These are phyloP conservation scores for Psophia crepitans DNA, from an alignment of 2,113 vertebrate species.

Conservation along the genomic window DNA sequence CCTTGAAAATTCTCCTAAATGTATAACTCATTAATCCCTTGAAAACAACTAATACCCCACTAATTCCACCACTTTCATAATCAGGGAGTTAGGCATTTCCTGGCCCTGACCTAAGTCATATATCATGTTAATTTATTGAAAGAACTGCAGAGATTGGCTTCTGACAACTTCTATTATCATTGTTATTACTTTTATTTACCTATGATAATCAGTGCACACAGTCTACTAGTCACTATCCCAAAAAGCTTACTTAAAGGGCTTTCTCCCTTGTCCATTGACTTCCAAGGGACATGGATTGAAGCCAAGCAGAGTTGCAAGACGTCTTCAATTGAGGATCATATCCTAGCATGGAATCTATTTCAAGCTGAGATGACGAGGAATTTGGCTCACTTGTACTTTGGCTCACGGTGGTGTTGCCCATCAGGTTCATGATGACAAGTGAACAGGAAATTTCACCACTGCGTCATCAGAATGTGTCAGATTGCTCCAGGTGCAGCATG, in stretches of 20 bases:
- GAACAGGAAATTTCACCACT: conserved; percentile 39
- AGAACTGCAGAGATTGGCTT: background rate
- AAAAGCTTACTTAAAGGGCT: background rate
- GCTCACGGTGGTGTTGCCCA: background rate
- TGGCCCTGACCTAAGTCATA: background rate
- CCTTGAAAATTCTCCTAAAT: conserved; percentile 10
- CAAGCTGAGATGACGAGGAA: background rate
- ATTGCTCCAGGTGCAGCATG: background rate
- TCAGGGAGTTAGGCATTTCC: background rate
- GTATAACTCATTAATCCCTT: background rate
- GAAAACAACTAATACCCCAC: background rate
- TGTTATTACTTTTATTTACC: background rate
- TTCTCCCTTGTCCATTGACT: background rate
- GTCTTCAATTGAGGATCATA: background rate
- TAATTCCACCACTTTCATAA: background rate
- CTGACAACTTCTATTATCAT: background rate
- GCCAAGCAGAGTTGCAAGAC: background rate
- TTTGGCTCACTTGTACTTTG: conserved; percentile 16
- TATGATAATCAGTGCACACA: background rate
- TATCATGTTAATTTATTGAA: background rate
- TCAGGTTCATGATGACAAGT: conserved; percentile 11
- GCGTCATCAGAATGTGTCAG: conserved; percentile 2
- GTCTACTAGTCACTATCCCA: background rate
- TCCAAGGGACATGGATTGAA: background rate
- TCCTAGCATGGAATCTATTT: background rate